Evolutionary conservation across 2,797 vertebrate species (phyloP).

Genomic region (Urocyon cinereoargenteus): DNA sequence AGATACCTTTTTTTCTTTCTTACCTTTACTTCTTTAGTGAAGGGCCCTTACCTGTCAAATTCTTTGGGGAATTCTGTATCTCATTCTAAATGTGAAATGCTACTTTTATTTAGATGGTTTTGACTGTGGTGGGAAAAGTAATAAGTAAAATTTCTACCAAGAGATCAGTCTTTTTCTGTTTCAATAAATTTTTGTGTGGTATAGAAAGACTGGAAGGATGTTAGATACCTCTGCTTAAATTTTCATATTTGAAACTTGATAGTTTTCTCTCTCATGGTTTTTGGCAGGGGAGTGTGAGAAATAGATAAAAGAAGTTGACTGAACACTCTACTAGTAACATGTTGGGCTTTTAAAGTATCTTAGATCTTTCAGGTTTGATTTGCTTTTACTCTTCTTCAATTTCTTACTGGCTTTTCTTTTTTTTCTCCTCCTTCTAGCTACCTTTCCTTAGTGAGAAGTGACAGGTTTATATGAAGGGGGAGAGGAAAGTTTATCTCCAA

Average conservation of each 20-base stretch:
- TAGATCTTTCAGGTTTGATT: constrained; percentile 15
- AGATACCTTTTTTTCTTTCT: constrained; percentile 1
- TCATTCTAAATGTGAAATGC: constrained; percentile 26
- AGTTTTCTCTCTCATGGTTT: constrained; percentile 40
- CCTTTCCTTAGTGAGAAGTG: constrained; percentile 58
- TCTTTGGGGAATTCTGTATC: background rate
- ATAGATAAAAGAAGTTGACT: background rate
- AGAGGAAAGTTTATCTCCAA: background rate
- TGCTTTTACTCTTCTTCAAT: constrained; percentile 1
- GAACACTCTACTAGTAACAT: background rate
- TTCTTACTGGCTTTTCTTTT: background rate
- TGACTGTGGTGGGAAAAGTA: background rate
- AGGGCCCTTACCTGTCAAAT: background rate
- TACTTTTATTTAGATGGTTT: constrained; percentile 35
- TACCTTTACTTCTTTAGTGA: background rate
- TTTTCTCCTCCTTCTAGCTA: background rate
- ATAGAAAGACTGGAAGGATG: background rate
- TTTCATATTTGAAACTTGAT: background rate
- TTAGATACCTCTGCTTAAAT: background rate
- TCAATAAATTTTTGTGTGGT: background rate
- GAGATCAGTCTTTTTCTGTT: background rate
- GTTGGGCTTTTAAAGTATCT: background rate
- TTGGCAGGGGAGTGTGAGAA: background rate
- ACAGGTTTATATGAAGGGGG: constrained; percentile 38
- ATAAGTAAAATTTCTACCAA: constrained; percentile 39